Conservation (phyloP, 2,888 invertebrate genomes). For the Drosophila anomalipes region DNA sequence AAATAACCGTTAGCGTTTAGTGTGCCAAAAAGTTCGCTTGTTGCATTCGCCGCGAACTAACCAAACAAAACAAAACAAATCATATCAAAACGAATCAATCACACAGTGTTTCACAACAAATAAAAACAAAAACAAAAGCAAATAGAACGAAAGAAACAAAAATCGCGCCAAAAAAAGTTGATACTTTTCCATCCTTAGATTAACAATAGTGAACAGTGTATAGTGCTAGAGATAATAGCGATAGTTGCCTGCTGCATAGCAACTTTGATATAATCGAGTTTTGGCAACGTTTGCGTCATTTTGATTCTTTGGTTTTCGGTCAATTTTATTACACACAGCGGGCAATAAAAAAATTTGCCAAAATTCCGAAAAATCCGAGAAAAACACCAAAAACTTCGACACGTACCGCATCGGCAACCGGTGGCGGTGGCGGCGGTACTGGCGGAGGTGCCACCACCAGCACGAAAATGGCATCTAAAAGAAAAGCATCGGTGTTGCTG, state of each 20-base stretch:
- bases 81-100: conserved; percentile 11
- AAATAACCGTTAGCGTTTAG: conserved; percentile 47
- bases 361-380: conserved; percentile 85
- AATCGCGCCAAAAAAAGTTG: conserved; percentile 46
- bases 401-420: conserved; percentile 84
- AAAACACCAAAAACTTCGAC: conserved; percentile 84
- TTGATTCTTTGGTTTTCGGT: conserved; percentile 67
- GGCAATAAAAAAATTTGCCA: conserved; percentile 80
- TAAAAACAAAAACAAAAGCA: conserved; percentile 10
- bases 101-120: conserved; percentile 18
- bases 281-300: conserved; percentile 72
- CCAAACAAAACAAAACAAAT: conserved; percentile 9
- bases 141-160: conserved; percentile 15
- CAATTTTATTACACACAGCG: conserved; percentile 60
- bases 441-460: conserved; percentile 83
- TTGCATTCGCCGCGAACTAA: conserved; percentile 52
- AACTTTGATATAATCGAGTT: conserved; percentile 70
- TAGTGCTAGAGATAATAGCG: conserved; percentile 55
- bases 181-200: neutral
- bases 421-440: conserved; percentile 83
- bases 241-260: conserved; percentile 58
- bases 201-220: conserved; percentile 62
- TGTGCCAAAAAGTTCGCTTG: conserved; percentile 60
- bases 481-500: conserved; percentile 85
- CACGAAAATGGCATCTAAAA: conserved; percentile 85